Conservation (phyloP, 2,113 vertebrate genomes). For the Garra rufa region DNA sequence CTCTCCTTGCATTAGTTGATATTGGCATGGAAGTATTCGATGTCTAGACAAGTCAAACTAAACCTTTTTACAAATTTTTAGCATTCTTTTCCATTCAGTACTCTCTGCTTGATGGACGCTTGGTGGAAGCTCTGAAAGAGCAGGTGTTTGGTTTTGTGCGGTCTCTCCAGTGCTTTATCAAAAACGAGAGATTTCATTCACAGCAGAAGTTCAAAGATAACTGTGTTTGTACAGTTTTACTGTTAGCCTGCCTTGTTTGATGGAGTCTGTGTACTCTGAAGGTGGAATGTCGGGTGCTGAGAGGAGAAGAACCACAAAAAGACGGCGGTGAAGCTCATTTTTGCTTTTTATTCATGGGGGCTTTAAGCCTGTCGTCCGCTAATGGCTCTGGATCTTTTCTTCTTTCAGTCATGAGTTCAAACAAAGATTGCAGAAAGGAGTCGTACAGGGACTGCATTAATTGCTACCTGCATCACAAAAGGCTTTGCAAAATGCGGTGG, state of each 20-base stretch:
- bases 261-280: conserved; percentile 13
- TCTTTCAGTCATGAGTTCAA: conserved; percentile 60
- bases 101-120: conserved; percentile 44
- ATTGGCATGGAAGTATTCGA: not conserved
- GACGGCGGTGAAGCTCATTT: not conserved
- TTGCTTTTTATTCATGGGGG: conserved; percentile 17
- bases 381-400: conserved; percentile 36
- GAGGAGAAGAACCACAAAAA: conserved; percentile 17
- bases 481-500: conserved; percentile 60
- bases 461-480: conserved; percentile 63
- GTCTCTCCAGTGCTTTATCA: not conserved
- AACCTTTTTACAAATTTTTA: conserved; percentile 59
- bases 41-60: not conserved
- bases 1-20: conserved; percentile 11
- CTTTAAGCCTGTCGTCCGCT: conserved; percentile 39
- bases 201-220: conserved; percentile 38
- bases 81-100: conserved; percentile 66
- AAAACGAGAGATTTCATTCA: conserved; percentile 20
- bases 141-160: conserved; percentile 8
- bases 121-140: not conserved
- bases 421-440: conserved; percentile 48
- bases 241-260: conserved; percentile 29
- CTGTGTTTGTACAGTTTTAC: conserved; percentile 23
- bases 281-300: conserved; percentile 8
- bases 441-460: conserved; percentile 52